Percentiles rank a stretch among this genome's conserved stretches.
phyloP scores from a whole-genome alignment of 2,888 invertebrate species.

The Rhagophthalmus giganteus region DNA sequence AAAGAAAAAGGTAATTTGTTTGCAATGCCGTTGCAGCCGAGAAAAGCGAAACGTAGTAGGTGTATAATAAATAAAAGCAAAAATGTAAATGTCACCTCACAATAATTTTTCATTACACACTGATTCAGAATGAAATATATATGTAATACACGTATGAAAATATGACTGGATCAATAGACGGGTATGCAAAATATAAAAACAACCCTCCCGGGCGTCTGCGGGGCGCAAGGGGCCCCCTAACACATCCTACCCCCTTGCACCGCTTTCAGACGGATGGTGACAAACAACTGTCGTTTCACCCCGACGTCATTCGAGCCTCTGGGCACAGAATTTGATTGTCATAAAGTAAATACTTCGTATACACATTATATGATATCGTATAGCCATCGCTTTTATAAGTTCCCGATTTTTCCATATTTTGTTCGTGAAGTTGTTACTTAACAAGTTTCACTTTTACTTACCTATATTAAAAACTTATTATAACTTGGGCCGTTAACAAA shows the following conservation, averaged over 20 bases:
- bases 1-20: slow-evolving; percentile 36
- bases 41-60: slow-evolving; percentile 35
- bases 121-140: slow-evolving; percentile 46
- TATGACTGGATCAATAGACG: slow-evolving; percentile 51
- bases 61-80: slow-evolving; percentile 42
- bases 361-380: not conserved
- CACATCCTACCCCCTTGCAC: slow-evolving; percentile 36
- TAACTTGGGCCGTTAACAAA: too few species aligned
- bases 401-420: too few species aligned
- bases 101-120: slow-evolving; percentile 46
- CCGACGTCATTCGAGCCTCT: slow-evolving; percentile 38
- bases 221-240: slow-evolving; percentile 35
- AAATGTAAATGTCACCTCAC: slow-evolving; percentile 43
- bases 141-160: slow-evolving; percentile 49
- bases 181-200: slow-evolving; percentile 51
- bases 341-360: slow-evolving; percentile 18
- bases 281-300: slow-evolving; percentile 51
- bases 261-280: slow-evolving; percentile 45
- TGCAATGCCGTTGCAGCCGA: slow-evolving; percentile 26
- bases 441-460: too few species aligned
- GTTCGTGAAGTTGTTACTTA: too few species aligned
- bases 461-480: too few species aligned
- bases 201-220: slow-evolving; percentile 42
- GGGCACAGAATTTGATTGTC: slow-evolving; percentile 45
- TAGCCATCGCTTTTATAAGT: too few species aligned